Conservation (phyloP, 2,888 invertebrate species). For the Beris morrisii region DNA sequence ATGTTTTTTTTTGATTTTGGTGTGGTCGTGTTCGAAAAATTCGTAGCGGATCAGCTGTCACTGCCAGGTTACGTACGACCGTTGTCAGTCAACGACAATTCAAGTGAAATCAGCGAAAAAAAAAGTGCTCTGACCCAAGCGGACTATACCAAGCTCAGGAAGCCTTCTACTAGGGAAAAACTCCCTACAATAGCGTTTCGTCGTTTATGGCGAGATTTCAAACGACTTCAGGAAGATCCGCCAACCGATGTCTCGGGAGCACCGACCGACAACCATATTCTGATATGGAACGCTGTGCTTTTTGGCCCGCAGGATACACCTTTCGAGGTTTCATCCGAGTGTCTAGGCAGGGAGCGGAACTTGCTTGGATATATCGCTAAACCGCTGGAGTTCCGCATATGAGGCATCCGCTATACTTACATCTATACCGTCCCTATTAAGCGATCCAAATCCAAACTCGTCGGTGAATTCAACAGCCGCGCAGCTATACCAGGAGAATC, state of each 20-base stretch:
- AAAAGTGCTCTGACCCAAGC: no score
- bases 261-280: constrained; percentile 99
- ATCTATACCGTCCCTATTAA: constrained; percentile 95
- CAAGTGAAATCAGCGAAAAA: no score
- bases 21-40: no score
- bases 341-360: constrained; percentile 99
- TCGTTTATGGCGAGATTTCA: no score
- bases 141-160: no score
- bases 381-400: constrained; percentile 99
- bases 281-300: constrained; percentile 99
- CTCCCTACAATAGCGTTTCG: no score
- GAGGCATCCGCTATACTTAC: constrained; percentile 99
- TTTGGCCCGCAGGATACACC: constrained; percentile 99
- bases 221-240: constrained; percentile 87
- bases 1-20: no score
- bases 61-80: no score
- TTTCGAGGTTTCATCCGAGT: constrained; percentile 99
- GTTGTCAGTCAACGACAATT: no score
- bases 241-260: constrained; percentile 99
- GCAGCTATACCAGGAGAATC: constrained; percentile 98
- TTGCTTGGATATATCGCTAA: constrained; percentile 98
- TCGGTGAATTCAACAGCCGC: constrained; percentile 99
- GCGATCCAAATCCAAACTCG: constrained; percentile 99
- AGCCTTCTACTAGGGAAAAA: no score
- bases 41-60: no score